phyloP scores from a whole-genome alignment of 2,113 vertebrate species.

The Chauna torquata region DNA sequence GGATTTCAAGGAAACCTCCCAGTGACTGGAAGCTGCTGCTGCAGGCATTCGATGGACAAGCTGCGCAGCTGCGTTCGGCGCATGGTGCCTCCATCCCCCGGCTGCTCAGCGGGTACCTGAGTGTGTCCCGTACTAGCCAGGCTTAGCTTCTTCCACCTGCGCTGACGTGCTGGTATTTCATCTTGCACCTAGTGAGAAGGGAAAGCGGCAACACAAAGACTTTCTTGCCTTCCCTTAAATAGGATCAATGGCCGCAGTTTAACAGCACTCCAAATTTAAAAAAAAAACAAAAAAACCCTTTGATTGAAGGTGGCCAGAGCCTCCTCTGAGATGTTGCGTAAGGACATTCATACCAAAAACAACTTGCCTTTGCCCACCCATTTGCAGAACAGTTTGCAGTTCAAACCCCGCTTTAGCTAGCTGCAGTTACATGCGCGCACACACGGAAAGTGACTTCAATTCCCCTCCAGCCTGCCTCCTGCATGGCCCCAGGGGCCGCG shows the following conservation, averaged over 20 bases:
- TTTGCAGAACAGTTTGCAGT: neutral
- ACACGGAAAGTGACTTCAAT: neutral
- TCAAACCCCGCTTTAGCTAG: neutral
- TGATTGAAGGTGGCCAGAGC: neutral
- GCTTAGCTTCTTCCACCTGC: neutral
- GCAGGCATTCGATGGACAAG: neutral
- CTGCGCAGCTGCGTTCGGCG: fast-evolving
- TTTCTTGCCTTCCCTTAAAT: neutral
- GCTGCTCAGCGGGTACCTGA: neutral
- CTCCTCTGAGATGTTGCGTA: neutral
- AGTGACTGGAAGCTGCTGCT: slow-evolving; percentile 7
- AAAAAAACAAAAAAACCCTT: neutral
- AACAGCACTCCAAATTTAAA: slow-evolving; percentile 13
- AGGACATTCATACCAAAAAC: neutral
- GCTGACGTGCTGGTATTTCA: neutral
- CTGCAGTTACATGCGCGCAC: neutral
- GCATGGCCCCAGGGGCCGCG: neutral
- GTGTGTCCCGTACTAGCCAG: neutral
- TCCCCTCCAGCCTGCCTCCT: neutral
- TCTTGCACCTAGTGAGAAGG: neutral
- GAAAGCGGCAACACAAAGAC: neutral
- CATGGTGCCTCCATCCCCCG: neutral
- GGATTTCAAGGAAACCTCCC: slow-evolving; percentile 34
- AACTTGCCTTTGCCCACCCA: neutral
- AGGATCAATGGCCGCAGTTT: slow-evolving; percentile 8